Evolutionary conservation across 2,113 vertebrate genomes (phyloP).

Genomic region (Beaufortia kweichowensis): DNA sequence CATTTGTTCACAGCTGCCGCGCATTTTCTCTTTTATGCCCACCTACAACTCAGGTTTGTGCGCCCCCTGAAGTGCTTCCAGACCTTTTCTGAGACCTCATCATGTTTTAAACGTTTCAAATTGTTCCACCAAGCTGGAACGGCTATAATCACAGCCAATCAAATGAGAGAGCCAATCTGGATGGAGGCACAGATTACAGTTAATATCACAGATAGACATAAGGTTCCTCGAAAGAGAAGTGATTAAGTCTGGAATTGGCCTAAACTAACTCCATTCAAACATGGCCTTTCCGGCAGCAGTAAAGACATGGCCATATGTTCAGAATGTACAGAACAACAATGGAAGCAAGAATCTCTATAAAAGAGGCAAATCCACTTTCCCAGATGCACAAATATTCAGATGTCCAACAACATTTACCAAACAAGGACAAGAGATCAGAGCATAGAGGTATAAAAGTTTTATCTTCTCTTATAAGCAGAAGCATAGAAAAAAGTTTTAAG

Average conservation of each 20-base stretch:
- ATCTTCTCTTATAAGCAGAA: constrained; percentile 15
- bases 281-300: background rate
- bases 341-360: constrained; percentile 7
- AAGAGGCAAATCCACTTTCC: constrained; percentile 5
- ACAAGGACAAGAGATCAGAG: background rate
- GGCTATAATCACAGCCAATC: constrained; percentile 56
- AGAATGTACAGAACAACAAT: background rate
- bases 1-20: constrained; percentile 52
- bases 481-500: background rate
- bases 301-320: constrained; percentile 18
- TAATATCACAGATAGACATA: constrained; percentile 44
- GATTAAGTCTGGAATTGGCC: background rate
- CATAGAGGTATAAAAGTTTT: constrained; percentile 13
- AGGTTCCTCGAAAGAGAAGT: background rate
- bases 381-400: constrained; percentile 22
- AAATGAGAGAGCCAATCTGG: constrained; percentile 31
- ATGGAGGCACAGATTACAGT: constrained; percentile 53
- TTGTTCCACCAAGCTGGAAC: constrained; percentile 39
- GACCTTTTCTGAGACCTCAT: constrained; percentile 59
- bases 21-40: constrained; percentile 44
- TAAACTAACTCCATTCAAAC: background rate
- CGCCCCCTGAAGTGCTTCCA: constrained; percentile 72
- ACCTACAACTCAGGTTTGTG: constrained; percentile 56
- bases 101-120: constrained; percentile 47
- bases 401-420: background rate